Base-by-base conservation (phyloP, 2,888 invertebrate species). In the Drosophila paranaensis region DNA sequence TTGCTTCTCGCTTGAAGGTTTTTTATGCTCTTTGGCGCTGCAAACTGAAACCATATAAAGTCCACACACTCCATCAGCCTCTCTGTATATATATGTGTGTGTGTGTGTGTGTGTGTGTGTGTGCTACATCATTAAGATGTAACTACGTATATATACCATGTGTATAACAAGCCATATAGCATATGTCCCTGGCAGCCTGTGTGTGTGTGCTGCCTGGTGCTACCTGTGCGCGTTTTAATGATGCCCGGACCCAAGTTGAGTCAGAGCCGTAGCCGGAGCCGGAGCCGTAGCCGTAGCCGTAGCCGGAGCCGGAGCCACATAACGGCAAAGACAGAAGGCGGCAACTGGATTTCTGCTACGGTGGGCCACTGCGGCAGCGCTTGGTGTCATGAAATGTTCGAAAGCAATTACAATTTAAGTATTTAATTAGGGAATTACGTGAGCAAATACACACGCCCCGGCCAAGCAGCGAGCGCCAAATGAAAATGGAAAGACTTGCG, bases 391-490 rank as follows among this genome's bases (percentile, higher is more conserved):
- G 79, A 75, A 84, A 74, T 69, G 82, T 87, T 86, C 88, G 89
- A 89, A 89, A 89, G 86, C 86, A 89, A 86, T 86, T 89, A 86
- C 86, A 89, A 88, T 86, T 86, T 86, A 86, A 88, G 89, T 89
- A 89, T 89, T 89, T 86, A 86, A 86, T 86, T 86, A 86, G 86
- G 85, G 75, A 87, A 89, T 85, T 85, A 87, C 89, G 89, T 85
- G 85, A 79, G 84, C 77, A 76, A 69, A 73, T 66, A 73, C 69
- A 82, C 73, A 67, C 60, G 64, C 64, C 64, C 60, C 25, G 2
- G 27, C 46, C 27, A 40, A n/a, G 25, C 5, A 39, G 56, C 13
- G 27, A 43, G 25, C 39, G 37, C 25, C 13, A 16, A 9, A 37
- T 27, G 16, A 42, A 13, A 42, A 11, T 51, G 14, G 30, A 33